Evolutionary conservation across 53 echinoderm and acorn worm genomes (phyloP), one percentile per base, ranked within the genome.

Genomic region (Echinarachnius parma): DNA sequence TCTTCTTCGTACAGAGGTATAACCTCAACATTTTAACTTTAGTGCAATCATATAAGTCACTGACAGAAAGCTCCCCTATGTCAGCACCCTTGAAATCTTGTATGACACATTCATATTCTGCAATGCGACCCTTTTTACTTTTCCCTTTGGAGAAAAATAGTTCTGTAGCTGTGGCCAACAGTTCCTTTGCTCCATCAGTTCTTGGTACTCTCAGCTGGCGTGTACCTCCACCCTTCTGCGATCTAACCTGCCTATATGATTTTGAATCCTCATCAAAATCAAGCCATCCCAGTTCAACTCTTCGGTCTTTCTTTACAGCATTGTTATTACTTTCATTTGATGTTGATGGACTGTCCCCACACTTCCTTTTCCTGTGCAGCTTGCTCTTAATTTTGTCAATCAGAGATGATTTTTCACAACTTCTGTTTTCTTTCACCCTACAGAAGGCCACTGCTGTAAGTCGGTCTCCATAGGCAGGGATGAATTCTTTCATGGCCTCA

Each of bases 221-320:
- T 3, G 59, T 61, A 4, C 62, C 62, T 15, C 77, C 77, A 7
- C 77, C 77, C 21, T 46, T 62, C 47, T 62, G 62, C 18, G 18
- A 29, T 19, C 62, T 76, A 9, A 83, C 83, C 46, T 83, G 83
- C 47, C 66, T 75, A 20, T 53, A 81, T 16, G 60, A 49, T 35
- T 39, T 13, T 46, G 10, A 34, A 16, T 8, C 16, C 2, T 3
- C 33, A 42, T 81, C 81, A 42, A 23, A 81, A 19, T 81, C 71
- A 2, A 71, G 32, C 81, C 75, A 81, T 15, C 81, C 81, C 14
- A 81, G 2, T 36, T 81, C 81, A 32, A 81, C 48, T 25, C 75
- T 48, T 4, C 71, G 34, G 11, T 18, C 19, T 7, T 34, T 18
- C n/a, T 60, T 75, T 25, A 21, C 16, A 30, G 78, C 78, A 63